A percentile compares a stretch with the other conserved stretches of the same genome.
phyloP scores from a whole-genome alignment of 2,113 vertebrate genomes.

The Hiodon tergisus region DNA sequence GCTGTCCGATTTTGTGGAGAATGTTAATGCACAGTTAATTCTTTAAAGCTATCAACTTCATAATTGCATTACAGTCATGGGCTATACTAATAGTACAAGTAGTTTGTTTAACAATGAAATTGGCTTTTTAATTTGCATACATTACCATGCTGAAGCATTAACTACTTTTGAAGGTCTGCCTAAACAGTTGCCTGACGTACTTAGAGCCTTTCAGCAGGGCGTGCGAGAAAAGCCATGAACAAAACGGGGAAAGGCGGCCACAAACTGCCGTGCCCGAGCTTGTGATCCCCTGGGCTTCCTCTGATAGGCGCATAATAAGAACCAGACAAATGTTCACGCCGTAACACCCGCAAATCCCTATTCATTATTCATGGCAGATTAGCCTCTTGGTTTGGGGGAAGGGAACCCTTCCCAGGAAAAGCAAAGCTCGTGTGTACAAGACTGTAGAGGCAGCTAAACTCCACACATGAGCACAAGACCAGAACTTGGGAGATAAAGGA shows the following conservation, averaged over 20 bases:
- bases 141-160: slow-evolving; percentile 22
- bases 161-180: slow-evolving; percentile 45
- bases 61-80: too few relatives aligned
- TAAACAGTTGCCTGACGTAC: slow-evolving; percentile 38
- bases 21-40: too few relatives aligned
- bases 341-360: slow-evolving; percentile 57
- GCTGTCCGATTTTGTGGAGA: too few relatives aligned
- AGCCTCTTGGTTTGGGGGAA: slow-evolving; percentile 55
- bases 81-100: neutral
- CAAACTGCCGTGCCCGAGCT: slow-evolving; percentile 42
- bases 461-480: neutral
- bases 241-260: slow-evolving; percentile 52
- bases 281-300: slow-evolving; percentile 38
- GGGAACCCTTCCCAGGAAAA: slow-evolving; percentile 24
- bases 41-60: too few relatives aligned
- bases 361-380: slow-evolving; percentile 66
- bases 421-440: neutral
- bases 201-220: slow-evolving; percentile 44
- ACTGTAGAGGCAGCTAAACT: neutral
- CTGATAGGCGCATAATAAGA: slow-evolving; percentile 61
- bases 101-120: slow-evolving; percentile 26
- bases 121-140: slow-evolving; percentile 27
- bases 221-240: slow-evolving; percentile 49
- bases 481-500: neutral
- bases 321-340: slow-evolving; percentile 57